Percentiles rank a stretch among this genome's conserved stretches.
Conservation (phyloP, 2,888 invertebrate species). For the Agrilus biguttatus region DNA sequence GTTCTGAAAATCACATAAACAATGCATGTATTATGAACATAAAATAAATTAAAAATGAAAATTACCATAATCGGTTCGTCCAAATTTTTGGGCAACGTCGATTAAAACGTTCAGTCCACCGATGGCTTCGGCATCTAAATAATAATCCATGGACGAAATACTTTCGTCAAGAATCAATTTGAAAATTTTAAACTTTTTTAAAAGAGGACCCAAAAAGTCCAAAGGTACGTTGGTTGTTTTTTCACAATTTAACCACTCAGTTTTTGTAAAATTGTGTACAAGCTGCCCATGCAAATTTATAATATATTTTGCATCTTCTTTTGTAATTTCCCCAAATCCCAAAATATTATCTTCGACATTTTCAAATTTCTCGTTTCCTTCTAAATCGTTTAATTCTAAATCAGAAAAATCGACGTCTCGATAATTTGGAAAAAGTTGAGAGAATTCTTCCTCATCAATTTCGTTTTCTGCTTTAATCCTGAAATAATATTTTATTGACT, state of each 20-base stretch:
- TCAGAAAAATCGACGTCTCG: conserved; percentile 57
- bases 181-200: conserved; percentile 46
- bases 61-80: conserved; percentile 18
- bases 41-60: background rate
- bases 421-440: conserved; percentile 54
- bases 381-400: conserved; percentile 27
- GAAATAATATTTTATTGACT: background rate
- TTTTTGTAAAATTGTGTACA: conserved; percentile 39
- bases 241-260: conserved; percentile 44
- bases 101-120: conserved; percentile 45
- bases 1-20: conserved; percentile 11
- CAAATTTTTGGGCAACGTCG: conserved; percentile 36
- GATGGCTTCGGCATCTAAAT: conserved; percentile 37
- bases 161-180: conserved; percentile 37
- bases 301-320: conserved; percentile 43
- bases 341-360: background rate
- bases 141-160: conserved; percentile 38
- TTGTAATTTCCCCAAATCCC: conserved; percentile 20
- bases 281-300: conserved; percentile 46
- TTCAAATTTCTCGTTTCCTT: conserved; percentile 17
- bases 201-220: conserved; percentile 37
- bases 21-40: background rate
- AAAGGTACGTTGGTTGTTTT: conserved; percentile 18
- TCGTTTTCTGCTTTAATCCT: conserved; percentile 48
- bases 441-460: conserved; percentile 46